Evolutionary conservation across 2,113 vertebrate genomes (phyloP).

Genomic region (Sterrhoptilus dennistouni): DNA sequence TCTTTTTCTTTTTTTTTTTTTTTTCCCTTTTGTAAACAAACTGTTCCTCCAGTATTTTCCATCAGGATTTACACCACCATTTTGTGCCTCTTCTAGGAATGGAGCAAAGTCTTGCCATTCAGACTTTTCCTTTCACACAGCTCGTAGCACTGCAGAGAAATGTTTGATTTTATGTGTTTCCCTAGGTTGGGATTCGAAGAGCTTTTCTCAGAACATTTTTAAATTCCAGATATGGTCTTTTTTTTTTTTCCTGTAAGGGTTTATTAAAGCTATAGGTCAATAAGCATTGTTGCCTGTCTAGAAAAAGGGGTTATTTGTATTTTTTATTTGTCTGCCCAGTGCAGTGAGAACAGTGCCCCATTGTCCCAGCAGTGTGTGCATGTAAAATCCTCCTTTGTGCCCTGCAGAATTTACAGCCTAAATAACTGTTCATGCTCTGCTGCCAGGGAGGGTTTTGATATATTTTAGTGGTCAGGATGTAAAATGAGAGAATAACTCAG

Average conservation of each 20-base stretch:
- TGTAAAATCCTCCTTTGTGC: background rate
- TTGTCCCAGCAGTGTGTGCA: background rate
- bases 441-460: background rate
- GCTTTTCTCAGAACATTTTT: background rate
- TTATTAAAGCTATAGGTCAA: background rate
- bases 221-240: background rate
- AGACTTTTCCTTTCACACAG: background rate
- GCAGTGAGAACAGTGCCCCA: background rate
- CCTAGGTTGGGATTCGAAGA: background rate
- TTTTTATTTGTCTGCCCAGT: background rate
- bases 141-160: background rate
- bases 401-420: background rate
- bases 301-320: background rate
- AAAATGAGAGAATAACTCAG: background rate
- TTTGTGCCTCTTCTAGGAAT: conserved; percentile 59
- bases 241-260: background rate
- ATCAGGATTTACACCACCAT: conserved; percentile 38
- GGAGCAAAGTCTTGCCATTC: background rate
- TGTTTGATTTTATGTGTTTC: background rate
- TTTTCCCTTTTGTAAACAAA: conserved; percentile 55
- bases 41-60: conserved; percentile 36
- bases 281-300: background rate
- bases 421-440: fast-evolving
- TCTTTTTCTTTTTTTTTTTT: background rate
- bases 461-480: background rate